These are phyloP conservation scores for Beris morrisii DNA, from an alignment of 2,888 invertebrate species.

Conservation along the genomic window DNA sequence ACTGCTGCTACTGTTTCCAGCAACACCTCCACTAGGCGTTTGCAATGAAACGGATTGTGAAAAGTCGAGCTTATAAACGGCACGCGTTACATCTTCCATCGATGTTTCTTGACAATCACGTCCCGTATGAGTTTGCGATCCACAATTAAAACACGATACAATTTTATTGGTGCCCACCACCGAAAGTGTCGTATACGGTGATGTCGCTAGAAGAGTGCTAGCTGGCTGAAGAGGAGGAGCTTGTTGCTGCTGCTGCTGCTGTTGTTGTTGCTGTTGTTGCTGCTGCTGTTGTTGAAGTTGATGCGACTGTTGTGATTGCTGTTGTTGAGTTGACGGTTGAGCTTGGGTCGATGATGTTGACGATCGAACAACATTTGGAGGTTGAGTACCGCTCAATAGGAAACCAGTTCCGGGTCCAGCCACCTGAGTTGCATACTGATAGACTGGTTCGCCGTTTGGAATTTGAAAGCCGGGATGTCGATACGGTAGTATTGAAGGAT, in stretches of 20 bases:
- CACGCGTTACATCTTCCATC: slow-evolving; percentile 87
- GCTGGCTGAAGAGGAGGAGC: slow-evolving; percentile 54
- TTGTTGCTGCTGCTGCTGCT: slow-evolving; percentile 39
- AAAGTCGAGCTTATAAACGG: slow-evolving; percentile 70
- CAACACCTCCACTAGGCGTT: slow-evolving; percentile 11
- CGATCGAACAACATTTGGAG: slow-evolving; percentile 40
- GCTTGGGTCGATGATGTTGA: slow-evolving; percentile 45
- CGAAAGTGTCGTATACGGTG: slow-evolving; percentile 48
- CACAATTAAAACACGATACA: slow-evolving; percentile 88
- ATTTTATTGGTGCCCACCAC: slow-evolving; percentile 41
- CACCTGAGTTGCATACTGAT: slow-evolving; percentile 56
- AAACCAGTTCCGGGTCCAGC: slow-evolving; percentile 43
- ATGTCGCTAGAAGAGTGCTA: slow-evolving; percentile 45
- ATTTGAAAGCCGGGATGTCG: slow-evolving; percentile 55
- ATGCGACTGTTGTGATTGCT: slow-evolving; percentile 33
- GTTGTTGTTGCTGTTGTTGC: slow-evolving; percentile 41
- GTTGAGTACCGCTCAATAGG: slow-evolving; percentile 22
- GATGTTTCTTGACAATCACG: slow-evolving; percentile 87
- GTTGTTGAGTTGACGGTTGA: slow-evolving; percentile 43
- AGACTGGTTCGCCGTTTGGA: slow-evolving; percentile 61
- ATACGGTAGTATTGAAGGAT: slow-evolving; percentile 48
- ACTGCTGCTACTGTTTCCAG: slow-evolving; percentile 28
- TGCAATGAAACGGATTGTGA: slow-evolving; percentile 45
- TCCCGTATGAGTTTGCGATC: slow-evolving; percentile 79
- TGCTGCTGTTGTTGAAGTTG: slow-evolving; percentile 42